Evolutionary conservation across 2,113 vertebrate genomes (phyloP).

Genomic region (Dunckerocampus dactyliophorus): DNA sequence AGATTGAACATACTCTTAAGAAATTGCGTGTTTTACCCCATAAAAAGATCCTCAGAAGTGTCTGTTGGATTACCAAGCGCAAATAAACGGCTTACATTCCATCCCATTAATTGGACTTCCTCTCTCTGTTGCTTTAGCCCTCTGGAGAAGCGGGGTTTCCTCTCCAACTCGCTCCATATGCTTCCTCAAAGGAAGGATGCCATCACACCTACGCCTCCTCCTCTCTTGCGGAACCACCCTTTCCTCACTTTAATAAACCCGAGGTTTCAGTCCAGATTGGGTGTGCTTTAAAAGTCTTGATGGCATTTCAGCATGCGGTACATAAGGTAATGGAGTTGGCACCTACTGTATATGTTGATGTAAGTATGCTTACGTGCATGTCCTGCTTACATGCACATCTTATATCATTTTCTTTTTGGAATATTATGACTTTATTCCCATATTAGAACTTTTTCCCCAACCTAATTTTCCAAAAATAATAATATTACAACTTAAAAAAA

Average conservation of each 20-base stretch:
- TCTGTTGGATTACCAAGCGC: conserved; percentile 16
- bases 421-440: too few relatives aligned
- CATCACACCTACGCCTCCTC: conserved; percentile 60
- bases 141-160: conserved; percentile 48
- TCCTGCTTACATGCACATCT: neutral
- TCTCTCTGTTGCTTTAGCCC: conserved; percentile 37
- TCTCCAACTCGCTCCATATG: conserved; percentile 52
- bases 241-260: conserved; percentile 46
- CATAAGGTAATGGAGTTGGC: conserved; percentile 25
- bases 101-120: conserved; percentile 52
- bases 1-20: neutral
- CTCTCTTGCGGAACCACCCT: conserved; percentile 48
- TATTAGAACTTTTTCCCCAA: too few relatives aligned
- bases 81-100: conserved; percentile 37
- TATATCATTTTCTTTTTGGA: too few relatives aligned
- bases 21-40: neutral
- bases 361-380: conserved; percentile 2
- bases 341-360: neutral
- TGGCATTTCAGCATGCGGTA: conserved; percentile 13
- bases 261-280: conserved; percentile 26
- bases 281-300: conserved; percentile 34
- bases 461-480: too few relatives aligned
- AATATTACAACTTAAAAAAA: too few relatives aligned
- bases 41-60: neutral
- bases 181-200: conserved; percentile 68